phyloP scores from a whole-genome alignment of 1,140 invertebrate genomes.

The Phenacoccus solenopsis region DNA sequence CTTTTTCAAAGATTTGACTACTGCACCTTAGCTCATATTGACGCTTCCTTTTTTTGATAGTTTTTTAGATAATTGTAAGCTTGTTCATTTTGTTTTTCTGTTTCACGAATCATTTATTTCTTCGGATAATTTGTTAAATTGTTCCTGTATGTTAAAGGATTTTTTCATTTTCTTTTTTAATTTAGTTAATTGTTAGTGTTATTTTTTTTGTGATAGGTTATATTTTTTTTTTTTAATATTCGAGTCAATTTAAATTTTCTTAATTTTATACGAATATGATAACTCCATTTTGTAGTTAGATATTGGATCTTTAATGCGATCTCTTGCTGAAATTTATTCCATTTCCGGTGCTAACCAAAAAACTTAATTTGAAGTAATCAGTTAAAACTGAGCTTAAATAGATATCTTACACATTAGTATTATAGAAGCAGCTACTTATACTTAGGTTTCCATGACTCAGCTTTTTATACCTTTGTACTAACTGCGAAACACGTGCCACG shows the following conservation, averaged over 20 bases:
- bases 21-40: neutral
- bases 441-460: no score
- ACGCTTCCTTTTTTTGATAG: neutral
- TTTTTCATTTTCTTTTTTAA: neutral
- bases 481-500: neutral
- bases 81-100: neutral
- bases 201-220: neutral
- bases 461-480: no score
- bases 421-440: no score
- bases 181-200: neutral
- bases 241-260: neutral
- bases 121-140: neutral
- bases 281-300: neutral
- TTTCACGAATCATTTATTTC: neutral
- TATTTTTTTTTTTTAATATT: neutral
- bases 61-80: no score
- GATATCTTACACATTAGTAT: no score
- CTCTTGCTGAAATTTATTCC: no score
- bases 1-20: neutral
- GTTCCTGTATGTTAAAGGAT: neutral
- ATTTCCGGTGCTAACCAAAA: neutral
- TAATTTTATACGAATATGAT: neutral
- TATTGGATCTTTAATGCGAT: neutral
- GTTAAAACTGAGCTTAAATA: no score
- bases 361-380: no score